Evolutionary conservation across 2,888 invertebrate genomes (phyloP).

Genomic region (Eucera pruinosa): DNA sequence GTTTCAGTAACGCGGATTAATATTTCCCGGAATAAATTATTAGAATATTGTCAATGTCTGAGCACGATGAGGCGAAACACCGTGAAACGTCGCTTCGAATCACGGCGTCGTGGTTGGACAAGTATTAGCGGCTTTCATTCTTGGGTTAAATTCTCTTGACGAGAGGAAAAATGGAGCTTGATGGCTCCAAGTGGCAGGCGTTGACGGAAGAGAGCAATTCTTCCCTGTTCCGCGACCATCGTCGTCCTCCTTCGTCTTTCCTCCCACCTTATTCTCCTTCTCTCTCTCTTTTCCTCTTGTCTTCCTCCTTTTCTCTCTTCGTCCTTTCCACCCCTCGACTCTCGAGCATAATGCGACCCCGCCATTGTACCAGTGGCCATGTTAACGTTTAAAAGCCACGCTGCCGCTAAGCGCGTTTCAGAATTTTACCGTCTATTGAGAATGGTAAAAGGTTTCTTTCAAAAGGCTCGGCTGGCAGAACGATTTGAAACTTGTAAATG

Average conservation of each 20-base stretch:
- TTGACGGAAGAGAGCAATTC: conserved; percentile 58
- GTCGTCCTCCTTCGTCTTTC: conserved; percentile 49
- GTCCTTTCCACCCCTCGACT: conserved; percentile 51
- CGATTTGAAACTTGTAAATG: conserved; percentile 81
- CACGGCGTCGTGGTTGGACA: conserved; percentile 13
- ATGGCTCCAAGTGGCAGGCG: conserved; percentile 56
- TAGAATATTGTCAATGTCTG: not conserved
- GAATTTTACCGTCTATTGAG: conserved; percentile 77
- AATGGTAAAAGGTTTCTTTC: conserved; percentile 80
- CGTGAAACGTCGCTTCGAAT: conserved; percentile 7
- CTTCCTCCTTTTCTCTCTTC: conserved; percentile 46
- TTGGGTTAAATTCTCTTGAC: conserved; percentile 60
- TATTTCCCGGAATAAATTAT: too few relatives aligned
- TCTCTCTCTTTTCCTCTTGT: conserved; percentile 41
- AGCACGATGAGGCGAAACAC: not conserved
- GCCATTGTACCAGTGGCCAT: conserved; percentile 75
- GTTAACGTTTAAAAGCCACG: conserved; percentile 79
- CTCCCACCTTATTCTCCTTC: conserved; percentile 26
- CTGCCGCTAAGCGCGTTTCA: conserved; percentile 74
- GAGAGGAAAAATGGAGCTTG: conserved; percentile 58
- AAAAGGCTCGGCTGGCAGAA: conserved; percentile 73
- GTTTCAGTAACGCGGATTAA: not conserved
- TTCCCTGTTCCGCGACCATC: conserved; percentile 50
- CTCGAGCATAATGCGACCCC: conserved; percentile 80
- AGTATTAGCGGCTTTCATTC: conserved; percentile 49